These are phyloP conservation scores for Holothuria scabra DNA, from an alignment of 53 echinoderm and acorn worm species.

Conservation along the genomic window DNA sequence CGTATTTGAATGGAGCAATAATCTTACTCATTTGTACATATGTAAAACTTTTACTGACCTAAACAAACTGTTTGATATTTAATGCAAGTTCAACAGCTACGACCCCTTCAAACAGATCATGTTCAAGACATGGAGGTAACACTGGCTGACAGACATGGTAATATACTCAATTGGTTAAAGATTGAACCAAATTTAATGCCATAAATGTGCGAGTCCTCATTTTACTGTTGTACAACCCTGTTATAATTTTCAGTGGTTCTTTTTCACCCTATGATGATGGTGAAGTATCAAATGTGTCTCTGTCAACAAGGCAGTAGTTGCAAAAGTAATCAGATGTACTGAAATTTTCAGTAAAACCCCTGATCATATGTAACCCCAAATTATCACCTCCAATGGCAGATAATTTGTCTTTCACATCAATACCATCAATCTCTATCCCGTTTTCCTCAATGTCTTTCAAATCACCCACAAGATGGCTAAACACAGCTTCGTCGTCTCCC, in stretches of 20 bases:
- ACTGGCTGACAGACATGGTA: conserved; percentile 65
- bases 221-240: no score
- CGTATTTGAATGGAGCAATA: conserved; percentile 36
- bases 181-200: conserved; percentile 72
- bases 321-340: no score
- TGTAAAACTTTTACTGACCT: conserved; percentile 34
- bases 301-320: no score
- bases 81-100: conserved; percentile 63
- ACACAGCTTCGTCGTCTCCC: no score
- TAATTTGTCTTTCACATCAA: conserved; percentile 51
- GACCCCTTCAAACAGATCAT: conserved; percentile 76
- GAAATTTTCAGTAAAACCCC: conserved; percentile 53
- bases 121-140: conserved; percentile 75
- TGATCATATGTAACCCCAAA: no score
- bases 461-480: no score
- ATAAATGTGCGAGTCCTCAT: no score
- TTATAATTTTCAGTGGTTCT: no score
- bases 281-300: no score
- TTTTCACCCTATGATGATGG: no score
- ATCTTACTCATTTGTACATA: conserved; percentile 37
- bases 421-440: conserved; percentile 48
- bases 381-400: no score
- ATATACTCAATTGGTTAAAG: conserved; percentile 58
- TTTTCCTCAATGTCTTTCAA: no score
- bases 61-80: conserved; percentile 60